Evolutionary conservation across 2,113 vertebrate species (phyloP), one percentile per base, ranked within the genome.

Genomic region (Macrotus californicus): DNA sequence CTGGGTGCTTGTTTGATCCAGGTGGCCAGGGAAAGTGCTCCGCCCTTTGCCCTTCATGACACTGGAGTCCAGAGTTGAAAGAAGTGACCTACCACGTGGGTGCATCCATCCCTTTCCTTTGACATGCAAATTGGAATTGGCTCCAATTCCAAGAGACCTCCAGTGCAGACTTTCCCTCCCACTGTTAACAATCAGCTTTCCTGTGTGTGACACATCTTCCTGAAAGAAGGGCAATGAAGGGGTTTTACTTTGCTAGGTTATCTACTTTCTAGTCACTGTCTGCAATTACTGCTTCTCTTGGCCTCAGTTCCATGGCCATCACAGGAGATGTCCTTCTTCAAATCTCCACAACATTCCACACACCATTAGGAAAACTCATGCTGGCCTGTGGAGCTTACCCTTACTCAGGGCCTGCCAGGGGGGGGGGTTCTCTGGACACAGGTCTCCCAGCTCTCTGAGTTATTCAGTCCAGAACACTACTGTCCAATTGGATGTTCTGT

Each of bases 261-360:
- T 15, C 34, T 48, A 41, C 48, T 22, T 76, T 52, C n/a, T 2
- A 41, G 13, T 12, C 59, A 29, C 18, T 31, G 12, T 67, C 21
- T 87, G 29, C 67, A 11, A 12, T 5, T n/a, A 1, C 46, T 67
- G 46, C 7, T 80, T 43, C 67, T 73, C 48, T 76, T 36, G 69
- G 43, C 14, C 18, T 69, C 76, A 69, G 59, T 54, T n/a, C 15
- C 39, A 15, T 69, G 73, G 26, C 34, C 26, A 4, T 24, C 22
- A 36, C 2, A 14, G 36, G 10, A 67, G 36, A 8, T 9, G 8
- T 61, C 56, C 19, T 64, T 77, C 39, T 69, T 64, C 16, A 41
- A 6, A 22, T 66, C 4, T 41, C 21, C 64, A 86, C 0, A 0
- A 3, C 41, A 54, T 21, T 86, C 31, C 46, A 19, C 6, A 21